These are phyloP conservation scores for Megaceryle alcyon DNA, from an alignment of 2,797 vertebrate species.

Conservation along the genomic window DNA sequence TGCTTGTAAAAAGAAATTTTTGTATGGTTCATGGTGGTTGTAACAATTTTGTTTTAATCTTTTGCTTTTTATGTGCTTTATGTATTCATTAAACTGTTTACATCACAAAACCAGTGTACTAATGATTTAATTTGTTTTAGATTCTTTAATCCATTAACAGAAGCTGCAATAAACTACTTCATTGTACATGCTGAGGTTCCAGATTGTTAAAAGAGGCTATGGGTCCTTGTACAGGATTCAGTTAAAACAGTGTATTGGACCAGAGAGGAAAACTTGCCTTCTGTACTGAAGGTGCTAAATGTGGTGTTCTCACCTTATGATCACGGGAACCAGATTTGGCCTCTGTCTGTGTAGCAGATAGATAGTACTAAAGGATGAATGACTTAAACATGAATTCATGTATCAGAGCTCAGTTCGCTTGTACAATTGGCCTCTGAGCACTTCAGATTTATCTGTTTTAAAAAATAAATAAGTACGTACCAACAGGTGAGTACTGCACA, in stretches of 20 bases:
- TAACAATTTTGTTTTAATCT: slow-evolving; percentile 57
- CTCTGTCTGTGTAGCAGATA: background rate
- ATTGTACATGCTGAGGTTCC: accelerated
- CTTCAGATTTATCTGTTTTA: background rate
- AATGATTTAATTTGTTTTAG: slow-evolving; percentile 54
- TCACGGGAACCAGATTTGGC: background rate
- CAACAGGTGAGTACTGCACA: background rate
- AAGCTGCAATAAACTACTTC: background rate
- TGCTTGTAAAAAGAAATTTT: background rate
- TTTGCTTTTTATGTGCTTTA: slow-evolving; percentile 54
- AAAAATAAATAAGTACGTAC: background rate
- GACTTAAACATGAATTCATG: background rate
- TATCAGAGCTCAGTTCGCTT: background rate
- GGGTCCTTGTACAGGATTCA: background rate
- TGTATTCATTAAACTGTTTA: slow-evolving; percentile 74
- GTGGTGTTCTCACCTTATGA: accelerated
- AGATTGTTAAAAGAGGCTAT: background rate
- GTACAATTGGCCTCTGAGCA: accelerated
- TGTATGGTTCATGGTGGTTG: slow-evolving; percentile 12
- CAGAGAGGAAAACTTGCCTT: background rate
- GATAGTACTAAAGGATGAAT: background rate
- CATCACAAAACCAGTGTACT: slow-evolving; percentile 50
- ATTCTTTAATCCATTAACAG: slow-evolving; percentile 63
- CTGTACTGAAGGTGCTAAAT: background rate
- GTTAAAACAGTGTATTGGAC: background rate